Evolutionary conservation across 2,797 vertebrate genomes (phyloP).

Genomic region (Linurgus olivaceus): DNA sequence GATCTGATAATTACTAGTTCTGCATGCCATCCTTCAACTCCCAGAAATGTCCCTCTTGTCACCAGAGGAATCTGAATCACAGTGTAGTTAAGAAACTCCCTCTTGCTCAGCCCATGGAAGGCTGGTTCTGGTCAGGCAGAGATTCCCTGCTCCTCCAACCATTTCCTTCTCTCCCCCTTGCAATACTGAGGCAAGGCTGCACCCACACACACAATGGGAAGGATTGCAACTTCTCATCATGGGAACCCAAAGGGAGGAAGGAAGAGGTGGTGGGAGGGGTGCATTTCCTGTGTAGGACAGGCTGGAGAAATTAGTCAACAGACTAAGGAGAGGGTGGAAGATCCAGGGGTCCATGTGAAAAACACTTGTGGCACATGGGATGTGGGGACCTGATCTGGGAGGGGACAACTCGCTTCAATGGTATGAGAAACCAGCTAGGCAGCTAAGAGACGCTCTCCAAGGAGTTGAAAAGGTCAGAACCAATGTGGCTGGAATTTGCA

Average conservation of each 20-base stretch:
- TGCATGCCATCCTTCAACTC: not conserved
- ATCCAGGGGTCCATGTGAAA: not conserved
- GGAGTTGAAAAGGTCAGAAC: not conserved
- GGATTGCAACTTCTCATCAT: not conserved
- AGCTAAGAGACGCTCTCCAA: not conserved
- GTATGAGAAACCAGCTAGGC: not conserved
- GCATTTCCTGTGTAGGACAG: fast-evolving
- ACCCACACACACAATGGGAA: not conserved
- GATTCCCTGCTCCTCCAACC: not conserved
- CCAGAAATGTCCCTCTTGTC: not conserved
- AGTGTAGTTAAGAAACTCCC: not conserved
- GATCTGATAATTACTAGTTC: not conserved
- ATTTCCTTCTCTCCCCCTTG: not conserved
- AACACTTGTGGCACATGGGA: not conserved
- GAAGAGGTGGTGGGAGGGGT: not conserved
- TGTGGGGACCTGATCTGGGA: not conserved
- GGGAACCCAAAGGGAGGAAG: not conserved
- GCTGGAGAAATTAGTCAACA: not conserved
- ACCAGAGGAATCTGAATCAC: not conserved
- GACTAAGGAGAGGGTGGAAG: not conserved
- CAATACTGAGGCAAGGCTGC: fast-evolving
- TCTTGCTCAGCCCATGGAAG: not conserved
- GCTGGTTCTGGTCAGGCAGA: not conserved
- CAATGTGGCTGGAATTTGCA: fast-evolving
- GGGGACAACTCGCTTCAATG: fast-evolving